Conservation (phyloP, 2,888 invertebrate genomes). For the Folsomia candida region DNA sequence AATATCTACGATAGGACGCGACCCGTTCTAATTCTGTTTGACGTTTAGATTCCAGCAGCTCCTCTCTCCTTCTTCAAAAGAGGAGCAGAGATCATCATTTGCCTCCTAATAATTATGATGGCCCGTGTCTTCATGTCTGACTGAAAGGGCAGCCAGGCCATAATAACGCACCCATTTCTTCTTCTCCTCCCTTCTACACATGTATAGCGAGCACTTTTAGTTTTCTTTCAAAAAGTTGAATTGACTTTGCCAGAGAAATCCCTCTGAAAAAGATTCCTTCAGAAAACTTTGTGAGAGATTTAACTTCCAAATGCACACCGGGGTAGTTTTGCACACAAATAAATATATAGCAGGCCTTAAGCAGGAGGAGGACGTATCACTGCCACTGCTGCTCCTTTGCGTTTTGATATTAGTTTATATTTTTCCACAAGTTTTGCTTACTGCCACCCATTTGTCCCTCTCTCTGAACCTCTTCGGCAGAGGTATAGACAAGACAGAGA, state of each 20-base stretch:
- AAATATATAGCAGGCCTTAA: background rate
- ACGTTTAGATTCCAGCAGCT: too few relatives aligned
- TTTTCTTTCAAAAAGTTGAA: slow-evolving; percentile 10
- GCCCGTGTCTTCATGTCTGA: too few relatives aligned
- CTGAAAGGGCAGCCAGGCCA: too few relatives aligned
- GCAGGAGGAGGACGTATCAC: background rate
- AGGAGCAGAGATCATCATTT: background rate
- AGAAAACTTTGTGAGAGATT: background rate
- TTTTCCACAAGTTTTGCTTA: background rate
- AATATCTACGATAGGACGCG: too few relatives aligned
- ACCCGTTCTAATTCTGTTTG: too few relatives aligned
- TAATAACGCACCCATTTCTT: too few relatives aligned
- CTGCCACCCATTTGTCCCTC: background rate
- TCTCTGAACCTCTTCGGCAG: background rate
- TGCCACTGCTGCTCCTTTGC: background rate
- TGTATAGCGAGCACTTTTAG: too few relatives aligned
- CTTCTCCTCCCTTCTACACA: too few relatives aligned
- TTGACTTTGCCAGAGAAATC: slow-evolving; percentile 9
- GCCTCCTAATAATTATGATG: background rate
- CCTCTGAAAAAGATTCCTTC: background rate
- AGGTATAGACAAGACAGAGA: background rate
- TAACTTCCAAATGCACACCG: background rate
- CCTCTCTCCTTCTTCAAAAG: background rate
- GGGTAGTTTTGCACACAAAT: background rate
- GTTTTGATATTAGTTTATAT: background rate